Base-by-base conservation (phyloP, 2,797 vertebrate species). In the Rallus crepitans region DNA sequence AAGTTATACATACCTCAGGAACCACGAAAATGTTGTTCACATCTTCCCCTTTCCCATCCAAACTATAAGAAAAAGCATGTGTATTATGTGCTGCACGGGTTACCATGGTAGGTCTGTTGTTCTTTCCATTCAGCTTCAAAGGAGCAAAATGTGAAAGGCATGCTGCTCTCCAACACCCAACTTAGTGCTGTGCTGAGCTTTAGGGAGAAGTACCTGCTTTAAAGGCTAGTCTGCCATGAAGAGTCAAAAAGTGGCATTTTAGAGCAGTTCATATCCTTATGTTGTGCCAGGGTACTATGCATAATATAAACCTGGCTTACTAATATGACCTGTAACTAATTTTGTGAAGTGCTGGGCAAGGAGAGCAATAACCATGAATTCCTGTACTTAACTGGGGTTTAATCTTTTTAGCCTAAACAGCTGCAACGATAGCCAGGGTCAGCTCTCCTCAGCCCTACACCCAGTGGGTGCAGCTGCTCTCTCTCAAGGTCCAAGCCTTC, bases 301-400 rank as follows among this genome's bases (percentile, higher is more conserved):
- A 4, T 28, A n/a, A 65, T 65, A 64, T 71, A 83, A 77, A 87
- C 35, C 40, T 70, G 76, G 28, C 33, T 82, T 65, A 60, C 52
- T 35, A 19, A 40, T 59, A 39, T 2, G 3, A 65, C 42, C 35
- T 56, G 13, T 79, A 71, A 72, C 71, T 87, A 7, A 1, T 50
- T 75, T 45, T 47, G 61, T 6, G 11, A 87, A 90, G 52, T 45
- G 68, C 61, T 93, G 90, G 87, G 87, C 42, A 6, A 12, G 63
- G 40, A 75, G n/a, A 78, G 31, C 56, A 75, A 25, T 79, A 79
- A 94, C 76, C 81, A 96, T 71, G 89, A 93, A 82, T 72, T 39
- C 37, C 15, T 57, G 60, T 64, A 42, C 39, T 52, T 37, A 30
- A 23, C 7, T 63, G 47, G 12, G 48, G 16, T 52, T 91, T 66